These are phyloP conservation scores for Enteromius fasciolatus DNA, from an alignment of 2,797 vertebrate species.

Conservation along the genomic window DNA sequence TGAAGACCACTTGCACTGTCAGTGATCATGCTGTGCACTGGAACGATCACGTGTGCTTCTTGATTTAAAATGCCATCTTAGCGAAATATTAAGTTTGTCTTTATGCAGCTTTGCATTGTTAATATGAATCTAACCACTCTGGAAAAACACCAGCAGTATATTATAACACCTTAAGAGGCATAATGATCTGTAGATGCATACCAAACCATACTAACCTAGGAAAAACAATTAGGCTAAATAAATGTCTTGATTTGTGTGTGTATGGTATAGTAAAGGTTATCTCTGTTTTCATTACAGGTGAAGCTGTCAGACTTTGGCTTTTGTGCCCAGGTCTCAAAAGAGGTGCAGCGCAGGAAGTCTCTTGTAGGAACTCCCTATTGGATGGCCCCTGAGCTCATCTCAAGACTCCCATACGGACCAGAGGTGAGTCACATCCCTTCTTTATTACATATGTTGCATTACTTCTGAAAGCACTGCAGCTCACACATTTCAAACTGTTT, in stretches of 20 bases:
- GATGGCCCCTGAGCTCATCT: constrained; percentile 98
- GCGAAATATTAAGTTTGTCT: neutral
- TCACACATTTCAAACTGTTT: neutral
- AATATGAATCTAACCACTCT: neutral
- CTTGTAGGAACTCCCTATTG: constrained; percentile 95
- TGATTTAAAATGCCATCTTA: neutral
- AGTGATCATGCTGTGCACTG: neutral
- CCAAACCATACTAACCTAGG: neutral
- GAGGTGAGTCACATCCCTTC: constrained; percentile 76
- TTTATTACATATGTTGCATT: neutral
- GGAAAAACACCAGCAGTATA: neutral
- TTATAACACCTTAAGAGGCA: neutral
- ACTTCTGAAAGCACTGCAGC: neutral
- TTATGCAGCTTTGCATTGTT: neutral
- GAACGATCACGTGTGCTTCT: neutral
- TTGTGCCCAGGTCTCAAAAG: constrained; percentile 95
- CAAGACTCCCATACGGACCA: constrained; percentile 91
- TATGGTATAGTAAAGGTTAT: too few relatives aligned
- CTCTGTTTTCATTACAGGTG: constrained; percentile 74
- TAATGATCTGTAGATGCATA: neutral
- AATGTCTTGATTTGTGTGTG: too few relatives aligned
- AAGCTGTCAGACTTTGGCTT: constrained; percentile 97
- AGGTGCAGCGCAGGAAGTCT: constrained; percentile 92
- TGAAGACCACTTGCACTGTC: neutral
- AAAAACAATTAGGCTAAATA: neutral